Evolutionary conservation across 2,797 vertebrate species (phyloP).

Genomic region (Geotrypetes seraphini): DNA sequence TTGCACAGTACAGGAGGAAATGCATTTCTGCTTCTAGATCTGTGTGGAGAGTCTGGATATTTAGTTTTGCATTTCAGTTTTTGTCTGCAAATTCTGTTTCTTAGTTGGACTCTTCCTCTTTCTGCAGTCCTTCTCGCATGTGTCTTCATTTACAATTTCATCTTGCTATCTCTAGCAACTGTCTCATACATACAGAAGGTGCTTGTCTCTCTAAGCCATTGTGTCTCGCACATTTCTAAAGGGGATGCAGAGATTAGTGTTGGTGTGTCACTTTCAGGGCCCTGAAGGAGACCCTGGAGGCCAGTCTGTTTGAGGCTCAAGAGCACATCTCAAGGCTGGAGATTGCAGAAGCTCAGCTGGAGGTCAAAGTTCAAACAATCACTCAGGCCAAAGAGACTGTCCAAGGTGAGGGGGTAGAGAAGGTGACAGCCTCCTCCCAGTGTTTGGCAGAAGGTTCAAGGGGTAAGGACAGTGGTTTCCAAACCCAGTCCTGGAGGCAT

Average conservation of each 20-base stretch:
- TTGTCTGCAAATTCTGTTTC: rapidly evolving
- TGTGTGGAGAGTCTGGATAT: too few species aligned
- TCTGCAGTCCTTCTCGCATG: background rate
- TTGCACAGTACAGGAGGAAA: too few species aligned
- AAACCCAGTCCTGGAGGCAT: too few species aligned
- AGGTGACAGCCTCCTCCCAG: background rate
- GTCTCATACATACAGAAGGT: too few species aligned
- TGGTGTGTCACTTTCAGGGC: slow-evolving; percentile 25
- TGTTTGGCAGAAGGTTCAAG: background rate
- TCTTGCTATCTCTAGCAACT: too few species aligned
- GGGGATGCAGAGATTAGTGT: background rate
- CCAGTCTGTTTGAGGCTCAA: slow-evolving; percentile 53
- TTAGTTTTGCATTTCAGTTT: background rate
- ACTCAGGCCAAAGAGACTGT: slow-evolving; percentile 60
- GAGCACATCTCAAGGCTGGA: slow-evolving; percentile 53
- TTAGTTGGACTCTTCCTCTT: background rate
- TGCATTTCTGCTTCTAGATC: too few species aligned
- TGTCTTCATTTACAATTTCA: background rate
- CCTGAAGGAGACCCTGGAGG: slow-evolving; percentile 50
- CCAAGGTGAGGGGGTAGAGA: slow-evolving; percentile 51
- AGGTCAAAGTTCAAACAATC: slow-evolving; percentile 53
- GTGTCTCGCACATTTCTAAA: background rate
- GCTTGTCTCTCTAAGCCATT: too few species aligned
- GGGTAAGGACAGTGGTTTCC: background rate
- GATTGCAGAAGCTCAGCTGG: slow-evolving; percentile 54